phyloP scores from a whole-genome alignment of 2,888 invertebrate species.

The Lomographa bimaculata region DNA sequence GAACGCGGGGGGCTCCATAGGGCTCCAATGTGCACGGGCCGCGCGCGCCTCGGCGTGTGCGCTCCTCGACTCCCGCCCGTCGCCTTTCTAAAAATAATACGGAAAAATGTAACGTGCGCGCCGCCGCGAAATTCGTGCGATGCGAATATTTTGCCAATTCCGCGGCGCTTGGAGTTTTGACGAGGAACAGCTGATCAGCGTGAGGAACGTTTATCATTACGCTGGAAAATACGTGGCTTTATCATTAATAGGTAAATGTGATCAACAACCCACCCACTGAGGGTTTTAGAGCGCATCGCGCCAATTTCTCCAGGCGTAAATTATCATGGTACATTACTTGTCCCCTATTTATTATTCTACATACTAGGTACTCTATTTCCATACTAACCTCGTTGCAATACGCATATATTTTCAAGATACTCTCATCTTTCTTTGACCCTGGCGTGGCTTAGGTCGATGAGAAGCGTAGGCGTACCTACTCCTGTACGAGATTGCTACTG shows the following conservation, averaged over 20 bases:
- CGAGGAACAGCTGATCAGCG: slow-evolving; percentile 45
- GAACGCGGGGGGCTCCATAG: slow-evolving; percentile 76
- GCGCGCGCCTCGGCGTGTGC: slow-evolving; percentile 76
- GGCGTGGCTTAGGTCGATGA: too few relatives aligned
- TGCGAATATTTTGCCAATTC: slow-evolving; percentile 74
- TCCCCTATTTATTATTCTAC: too few relatives aligned
- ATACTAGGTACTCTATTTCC: too few relatives aligned
- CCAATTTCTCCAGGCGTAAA: too few relatives aligned
- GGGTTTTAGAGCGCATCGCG: too few relatives aligned
- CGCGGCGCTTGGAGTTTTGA: slow-evolving; percentile 35
- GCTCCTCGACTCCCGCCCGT: slow-evolving; percentile 62
- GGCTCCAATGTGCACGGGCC: slow-evolving; percentile 72
- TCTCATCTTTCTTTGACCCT: too few relatives aligned
- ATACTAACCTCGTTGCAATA: too few relatives aligned
- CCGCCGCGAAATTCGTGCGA: slow-evolving; percentile 60
- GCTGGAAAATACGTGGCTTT: slow-evolving; percentile 23
- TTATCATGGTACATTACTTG: too few relatives aligned
- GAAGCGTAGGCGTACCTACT: too few relatives aligned
- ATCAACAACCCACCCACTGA: neutral
- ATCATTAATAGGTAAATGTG: too few relatives aligned
- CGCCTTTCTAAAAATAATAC: slow-evolving; percentile 82
- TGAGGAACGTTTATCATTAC: slow-evolving; percentile 22
- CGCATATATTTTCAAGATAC: too few relatives aligned
- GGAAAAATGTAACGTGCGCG: slow-evolving; percentile 73
- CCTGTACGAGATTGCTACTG: too few relatives aligned